A percentile compares a stretch with the other conserved stretches of the same genome.
Evolutionary conservation across 2,113 vertebrate genomes (phyloP).

Genomic region (Eublepharis macularius): DNA sequence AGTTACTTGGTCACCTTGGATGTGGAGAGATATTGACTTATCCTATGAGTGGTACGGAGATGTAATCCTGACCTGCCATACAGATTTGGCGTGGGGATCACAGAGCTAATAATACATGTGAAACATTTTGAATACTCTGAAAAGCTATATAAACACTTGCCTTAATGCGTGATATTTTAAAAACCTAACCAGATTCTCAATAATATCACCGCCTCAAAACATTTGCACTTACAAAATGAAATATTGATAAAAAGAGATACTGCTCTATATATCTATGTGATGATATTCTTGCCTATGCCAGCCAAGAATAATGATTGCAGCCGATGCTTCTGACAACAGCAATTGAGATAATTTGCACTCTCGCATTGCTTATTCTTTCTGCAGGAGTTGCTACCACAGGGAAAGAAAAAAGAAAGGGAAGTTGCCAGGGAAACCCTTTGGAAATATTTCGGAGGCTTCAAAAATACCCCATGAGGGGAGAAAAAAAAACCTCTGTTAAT

Average conservation of each 20-base stretch:
- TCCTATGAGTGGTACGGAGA: not conserved
- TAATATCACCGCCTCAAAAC: not conserved
- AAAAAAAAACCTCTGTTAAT: not conserved
- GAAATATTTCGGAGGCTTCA: slow-evolving; percentile 6
- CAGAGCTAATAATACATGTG: not conserved
- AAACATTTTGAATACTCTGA: not conserved
- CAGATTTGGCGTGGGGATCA: not conserved
- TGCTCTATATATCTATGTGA: not conserved
- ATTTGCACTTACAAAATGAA: not conserved
- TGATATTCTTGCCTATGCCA: not conserved
- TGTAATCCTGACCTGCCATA: not conserved
- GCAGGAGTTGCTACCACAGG: not conserved
- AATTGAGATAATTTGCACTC: not conserved
- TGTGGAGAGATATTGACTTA: too few species aligned
- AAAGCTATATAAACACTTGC: not conserved
- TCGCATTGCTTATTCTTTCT: not conserved
- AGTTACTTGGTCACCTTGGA: too few species aligned
- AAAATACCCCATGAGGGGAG: not conserved
- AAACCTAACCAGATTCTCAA: too few species aligned
- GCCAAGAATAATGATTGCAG: not conserved
- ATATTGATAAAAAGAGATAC: not conserved
- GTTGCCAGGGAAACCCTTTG: slow-evolving; percentile 18
- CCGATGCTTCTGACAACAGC: slow-evolving; percentile 1
- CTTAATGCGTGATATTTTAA: not conserved
- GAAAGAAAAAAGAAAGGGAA: slow-evolving; percentile 9